Base-by-base conservation (phyloP, 2,797 vertebrate genomes). In the Macropodus opercularis region DNA sequence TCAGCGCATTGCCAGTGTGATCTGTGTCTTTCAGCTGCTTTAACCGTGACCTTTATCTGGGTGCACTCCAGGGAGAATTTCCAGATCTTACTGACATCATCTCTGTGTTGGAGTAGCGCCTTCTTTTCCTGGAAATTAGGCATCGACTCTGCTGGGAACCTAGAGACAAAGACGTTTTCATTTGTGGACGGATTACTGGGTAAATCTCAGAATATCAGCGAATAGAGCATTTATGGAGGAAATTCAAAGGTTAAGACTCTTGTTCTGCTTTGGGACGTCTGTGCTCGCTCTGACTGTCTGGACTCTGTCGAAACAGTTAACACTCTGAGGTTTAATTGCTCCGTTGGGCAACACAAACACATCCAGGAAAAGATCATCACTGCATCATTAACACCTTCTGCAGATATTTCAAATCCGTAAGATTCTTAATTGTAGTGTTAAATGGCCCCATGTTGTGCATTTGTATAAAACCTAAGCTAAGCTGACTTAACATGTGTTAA, bases 161-260 rank as follows among this genome's bases (percentile, higher is more conserved):
- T 15, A 39, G 13, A 49, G 19, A 54, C 14, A 8, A 8, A 0
- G 14, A 63, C 23, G 5, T 42, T 11, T 46, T 61, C 5, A 19
- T 52, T 15, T 68, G 38, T 53, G 0, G 14, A 38, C 24, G 50
- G 46, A 57, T 54, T 41, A 72, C 6, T 17, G 18, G 8, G 53
- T 50, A 17, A 44, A 46, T 24, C 26, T 15, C 29, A 55, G 18
- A 10, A 13, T n/a, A 27, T 11, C 19, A 40, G 31, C 4, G 23
- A 61, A 46, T 1, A 1, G 27, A 14, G 9, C 18, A 11, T 43
- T 57, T 36, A 23, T 12, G 23, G 47, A 55, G 54, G 19, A 49
- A 46, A 32, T 71, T 39, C 14, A 69, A 51, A 36, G 58, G 68
- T 29, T 39, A 4, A 74, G 56, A 50, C 60, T 53, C 6, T 69